Base-by-base conservation (phyloP, 2,797 vertebrate genomes). In the Trachops cirrhosus region DNA sequence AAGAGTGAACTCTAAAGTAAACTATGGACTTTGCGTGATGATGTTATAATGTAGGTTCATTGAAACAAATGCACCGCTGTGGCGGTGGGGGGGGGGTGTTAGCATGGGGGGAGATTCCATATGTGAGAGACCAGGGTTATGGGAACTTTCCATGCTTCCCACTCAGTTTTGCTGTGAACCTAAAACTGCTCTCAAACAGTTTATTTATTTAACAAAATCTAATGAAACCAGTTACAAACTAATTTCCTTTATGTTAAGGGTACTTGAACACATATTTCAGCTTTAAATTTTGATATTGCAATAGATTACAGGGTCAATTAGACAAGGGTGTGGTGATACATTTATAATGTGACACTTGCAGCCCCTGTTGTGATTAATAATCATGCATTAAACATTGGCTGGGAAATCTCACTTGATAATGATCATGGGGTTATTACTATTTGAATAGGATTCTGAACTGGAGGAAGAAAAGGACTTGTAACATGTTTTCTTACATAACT, bases 221-320 rank as follows among this genome's bases (percentile, higher is more conserved):
- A 71, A 85, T 1, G 4, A 82, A 32, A 68, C 77, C 32, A 91
- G n/a, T 77, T 89, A 21, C 9, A 78, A 37, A 67, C 14, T 41
- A 70, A 14, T 86, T 32, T 15, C 57, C 86, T 93, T 91, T 50
- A 71, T 84, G 52, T 82, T 71, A 95, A 86, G 59, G 10, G 16
- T 79, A 86, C 82, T 93, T 95, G 46, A 54, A 90, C 41, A 92
- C 82, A 75, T 77, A 87, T 71, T 87, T 95, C 32, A 88, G 82
- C 78, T 97, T 95, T 93, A 92, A 86, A 94, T 52, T 88, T 96
- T 95, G 88, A 91, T 94, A 88, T 39, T 92, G 22, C 70, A 89
- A 92, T 96, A 95, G 73, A 97, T 96, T 95, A 83, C 78, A 91
- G 91, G 94, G 88, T 94, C 91, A 95, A 77, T 96, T 97, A 97